Percentiles rank a stretch among this genome's conserved stretches.
Evolutionary conservation across 2,888 invertebrate genomes (phyloP).

Genomic region (Chouioia cunea): DNA sequence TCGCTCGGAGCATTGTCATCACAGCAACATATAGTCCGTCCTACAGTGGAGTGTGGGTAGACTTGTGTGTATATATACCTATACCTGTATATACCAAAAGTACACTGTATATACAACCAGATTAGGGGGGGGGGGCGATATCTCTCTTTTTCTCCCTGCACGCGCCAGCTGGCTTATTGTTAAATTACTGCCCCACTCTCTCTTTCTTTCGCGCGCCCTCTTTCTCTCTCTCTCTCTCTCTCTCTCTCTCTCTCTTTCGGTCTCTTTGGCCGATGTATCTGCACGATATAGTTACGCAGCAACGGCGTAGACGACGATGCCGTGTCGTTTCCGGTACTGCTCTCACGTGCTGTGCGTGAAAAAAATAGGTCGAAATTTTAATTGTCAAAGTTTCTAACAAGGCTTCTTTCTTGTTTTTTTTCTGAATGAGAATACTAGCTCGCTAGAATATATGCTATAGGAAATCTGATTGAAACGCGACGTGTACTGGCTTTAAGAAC

Average conservation of each 20-base stretch:
- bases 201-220: conserved; percentile 45
- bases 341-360: not conserved
- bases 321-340: conserved; percentile 32
- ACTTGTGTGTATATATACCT: conserved; percentile 43
- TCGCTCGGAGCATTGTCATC: not conserved
- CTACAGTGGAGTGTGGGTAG: conserved; percentile 50
- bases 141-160: conserved; percentile 54
- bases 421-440: too few species aligned
- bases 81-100: conserved; percentile 51
- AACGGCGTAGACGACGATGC: conserved; percentile 55
- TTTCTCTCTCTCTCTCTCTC: conserved; percentile 5
- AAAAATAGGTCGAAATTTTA: conserved; percentile 47
- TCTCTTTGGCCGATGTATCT: conserved; percentile 59
- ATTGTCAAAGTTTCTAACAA: conserved; percentile 15
- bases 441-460: too few species aligned
- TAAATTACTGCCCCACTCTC: conserved; percentile 62
- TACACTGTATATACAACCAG: conserved; percentile 62
- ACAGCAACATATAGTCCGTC: not conserved
- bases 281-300: conserved; percentile 46
- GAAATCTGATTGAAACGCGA: too few species aligned
- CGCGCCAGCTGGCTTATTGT: conserved; percentile 70
- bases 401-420: too few species aligned
- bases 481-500: too few species aligned
- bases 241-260: conserved; percentile 45
- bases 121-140: conserved; percentile 67